Evolutionary conservation across 2,113 vertebrate species (phyloP), one percentile per base, ranked within the genome.

Genomic region (Chrysemys picta): DNA sequence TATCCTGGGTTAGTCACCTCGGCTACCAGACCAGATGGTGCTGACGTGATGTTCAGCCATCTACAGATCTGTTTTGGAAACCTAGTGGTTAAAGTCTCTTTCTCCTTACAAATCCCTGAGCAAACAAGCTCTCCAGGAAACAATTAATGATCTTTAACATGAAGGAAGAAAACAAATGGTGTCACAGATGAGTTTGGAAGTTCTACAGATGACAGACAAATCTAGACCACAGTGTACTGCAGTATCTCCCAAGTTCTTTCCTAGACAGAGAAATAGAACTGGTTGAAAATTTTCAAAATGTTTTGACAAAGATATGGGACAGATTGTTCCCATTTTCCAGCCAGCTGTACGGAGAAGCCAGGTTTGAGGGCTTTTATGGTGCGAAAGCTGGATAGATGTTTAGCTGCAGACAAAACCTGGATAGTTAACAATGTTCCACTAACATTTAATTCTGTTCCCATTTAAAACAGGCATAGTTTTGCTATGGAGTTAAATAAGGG

Each of bases 91-190:
- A 95, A 95, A 92, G 62, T 65, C 14, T 92, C 56, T 85, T 13
- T 84, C 24, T 93, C 83, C 84, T 75, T 82, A 12, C 53, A 82
- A 89, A 83, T 42, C 54, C 89, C 80, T 82, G 82, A 87, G 91
- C 90, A 52, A 89, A 62, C 50, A 72, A 62, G 65, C 91, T 85
- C 88, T 53, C 94, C 84, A 94, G 62, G 88, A 94, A 93, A 75
- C 85, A 90, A 84, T 95, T 96, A 56, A 81, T 72, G 90, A 82
- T 91, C 80, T 93, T 93, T 92, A 79, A 88, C 72, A 82, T 29
- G 91, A 92, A 93, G 85, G 65, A 93, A 47, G 91, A 88, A 88
- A 52, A 89, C 90, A 27, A 91, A 84, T 76, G 56, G 13, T 27
- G 38, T 89, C 87, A 53, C 31, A 50, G 17, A 94, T 19, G 31